These are phyloP conservation scores for Cryptocephalus primarius DNA, from an alignment of 2,888 invertebrate genomes.

Conservation along the genomic window DNA sequence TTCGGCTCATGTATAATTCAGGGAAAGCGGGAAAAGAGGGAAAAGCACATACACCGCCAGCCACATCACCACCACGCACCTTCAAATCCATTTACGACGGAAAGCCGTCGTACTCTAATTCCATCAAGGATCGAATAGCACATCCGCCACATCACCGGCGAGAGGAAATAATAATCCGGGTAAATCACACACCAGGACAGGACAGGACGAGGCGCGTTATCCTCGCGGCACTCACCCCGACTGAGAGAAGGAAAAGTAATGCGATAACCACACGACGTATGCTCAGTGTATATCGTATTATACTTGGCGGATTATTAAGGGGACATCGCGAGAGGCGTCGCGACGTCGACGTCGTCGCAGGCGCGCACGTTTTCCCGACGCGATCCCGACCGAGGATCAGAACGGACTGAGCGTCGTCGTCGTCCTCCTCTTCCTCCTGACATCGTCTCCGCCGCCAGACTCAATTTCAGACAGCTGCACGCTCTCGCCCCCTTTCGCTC, in stretches of 20 bases:
- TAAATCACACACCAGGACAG: too few species aligned
- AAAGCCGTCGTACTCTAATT: conserved; percentile 6
- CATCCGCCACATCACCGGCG: conserved; percentile 6
- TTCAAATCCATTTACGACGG: conserved; percentile 7
- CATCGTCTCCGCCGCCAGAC: conserved; percentile 16
- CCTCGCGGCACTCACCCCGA: too few species aligned
- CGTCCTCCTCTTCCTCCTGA: conserved; percentile 7
- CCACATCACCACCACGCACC: conserved; percentile 6
- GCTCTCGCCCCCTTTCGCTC: conserved; percentile 8
- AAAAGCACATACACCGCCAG: neutral
- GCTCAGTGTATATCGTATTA: too few species aligned
- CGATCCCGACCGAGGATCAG: neutral
- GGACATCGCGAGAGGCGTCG: too few species aligned
- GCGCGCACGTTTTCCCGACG: neutral
- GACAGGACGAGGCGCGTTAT: too few species aligned
- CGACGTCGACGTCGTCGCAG: neutral
- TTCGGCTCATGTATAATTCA: neutral
- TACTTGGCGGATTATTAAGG: too few species aligned
- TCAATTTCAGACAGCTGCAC: conserved; percentile 31
- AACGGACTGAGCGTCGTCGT: conserved; percentile 2
- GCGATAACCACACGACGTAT: too few species aligned
- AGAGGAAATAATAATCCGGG: neutral
- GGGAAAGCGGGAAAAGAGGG: neutral
- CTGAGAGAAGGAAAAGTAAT: neutral
- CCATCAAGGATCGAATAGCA: conserved; percentile 4